These are phyloP conservation scores for Glaucomys volans DNA, from an alignment of 2,113 vertebrate genomes.

Conservation along the genomic window DNA sequence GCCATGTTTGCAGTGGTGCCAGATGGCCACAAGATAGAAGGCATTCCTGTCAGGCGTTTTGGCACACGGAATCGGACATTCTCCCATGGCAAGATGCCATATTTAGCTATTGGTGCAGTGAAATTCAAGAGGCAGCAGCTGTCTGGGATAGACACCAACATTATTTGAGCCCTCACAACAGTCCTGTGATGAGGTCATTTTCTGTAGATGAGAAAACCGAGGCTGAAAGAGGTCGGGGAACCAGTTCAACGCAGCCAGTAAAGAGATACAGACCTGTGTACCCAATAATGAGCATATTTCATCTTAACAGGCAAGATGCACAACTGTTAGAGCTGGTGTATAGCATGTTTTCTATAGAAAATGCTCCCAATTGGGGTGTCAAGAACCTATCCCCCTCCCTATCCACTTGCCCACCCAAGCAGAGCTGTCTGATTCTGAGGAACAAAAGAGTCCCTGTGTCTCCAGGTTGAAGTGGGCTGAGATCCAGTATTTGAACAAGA, in stretches of 20 bases:
- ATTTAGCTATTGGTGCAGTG: background rate
- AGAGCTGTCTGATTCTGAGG: too few relatives aligned
- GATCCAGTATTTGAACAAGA: background rate
- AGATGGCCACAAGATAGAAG: background rate
- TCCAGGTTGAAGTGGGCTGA: background rate
- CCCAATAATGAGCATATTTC: background rate
- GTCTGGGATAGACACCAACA: background rate
- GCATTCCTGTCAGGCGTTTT: background rate
- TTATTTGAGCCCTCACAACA: background rate
- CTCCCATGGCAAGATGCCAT: background rate
- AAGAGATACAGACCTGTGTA: fast-evolving
- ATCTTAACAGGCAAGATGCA: background rate
- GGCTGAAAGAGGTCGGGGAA: background rate
- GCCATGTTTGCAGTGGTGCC: background rate
- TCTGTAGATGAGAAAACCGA: background rate
- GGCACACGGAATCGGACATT: background rate
- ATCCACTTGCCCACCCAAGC: background rate
- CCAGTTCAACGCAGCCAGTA: background rate
- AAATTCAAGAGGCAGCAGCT: background rate
- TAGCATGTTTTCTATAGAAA: background rate
- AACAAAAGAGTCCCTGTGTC: background rate
- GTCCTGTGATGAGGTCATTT: background rate
- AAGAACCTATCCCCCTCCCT: background rate
- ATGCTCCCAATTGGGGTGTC: background rate
- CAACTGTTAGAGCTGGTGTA: background rate